Base-by-base conservation (phyloP, 2,797 vertebrate genomes). In the Mormyrops attenuatus region DNA sequence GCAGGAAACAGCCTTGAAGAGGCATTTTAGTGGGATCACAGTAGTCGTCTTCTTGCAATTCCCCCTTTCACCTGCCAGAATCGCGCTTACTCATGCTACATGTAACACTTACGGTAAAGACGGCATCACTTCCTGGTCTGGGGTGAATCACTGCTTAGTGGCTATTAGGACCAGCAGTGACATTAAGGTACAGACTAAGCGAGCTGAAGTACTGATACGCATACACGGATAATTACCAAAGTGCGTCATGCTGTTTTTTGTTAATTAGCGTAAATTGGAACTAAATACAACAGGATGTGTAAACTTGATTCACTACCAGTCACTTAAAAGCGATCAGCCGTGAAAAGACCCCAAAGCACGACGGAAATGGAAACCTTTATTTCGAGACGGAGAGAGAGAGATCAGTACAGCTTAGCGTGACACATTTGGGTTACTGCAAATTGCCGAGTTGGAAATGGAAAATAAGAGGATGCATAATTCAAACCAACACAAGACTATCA, bases 201-300 rank as follows among this genome's bases (percentile, higher is more conserved):
- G 20, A 47, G 77, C 15, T 82, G 77, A 41, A 82, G 77, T 17
- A 82, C 17, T 47, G 41, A 47, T n/a, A 82, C 77, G 9, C 17
- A 82, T 82, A 22, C 38, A 47, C 3, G 41, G 20, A 41, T 44
- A 82, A 82, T 82, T 47, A 82, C 17, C 41, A 9, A 82, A 82
- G 15, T 82, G 77, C 77, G 77, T 82, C 77, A 82, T 20, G 6
- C 77, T 47, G 38, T n/a, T 82, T 82, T 47, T 82, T 47, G 41
- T 82, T 44, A 82, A 82, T 82, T 44, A 82, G 6, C 77, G 38
- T n/a, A 82, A 82, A 82, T 82, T 82, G 77, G 47, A 82, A 82
- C 77, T 82, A 82, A 82, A 20, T 44, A 22, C 38, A 82, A 82
- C 69, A 73, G 34, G 20, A 82, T 82, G 77, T 4, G 41, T 47